phyloP scores from a whole-genome alignment of 2,113 vertebrate species.

The Numenius arquata region DNA sequence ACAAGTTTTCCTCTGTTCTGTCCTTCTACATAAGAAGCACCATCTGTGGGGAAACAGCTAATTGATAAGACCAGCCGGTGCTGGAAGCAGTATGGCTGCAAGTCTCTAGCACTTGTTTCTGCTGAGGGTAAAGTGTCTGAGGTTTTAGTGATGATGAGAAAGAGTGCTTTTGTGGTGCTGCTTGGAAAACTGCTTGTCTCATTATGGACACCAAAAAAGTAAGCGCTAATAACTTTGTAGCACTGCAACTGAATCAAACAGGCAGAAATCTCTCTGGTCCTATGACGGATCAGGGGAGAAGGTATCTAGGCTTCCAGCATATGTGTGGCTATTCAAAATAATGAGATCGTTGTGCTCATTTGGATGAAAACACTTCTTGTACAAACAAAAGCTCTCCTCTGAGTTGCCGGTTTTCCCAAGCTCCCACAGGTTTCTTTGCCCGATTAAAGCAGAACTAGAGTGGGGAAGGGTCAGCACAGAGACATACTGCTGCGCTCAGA shows the following conservation, averaged over 20 bases:
- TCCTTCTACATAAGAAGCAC: background rate
- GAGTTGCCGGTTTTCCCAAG: background rate
- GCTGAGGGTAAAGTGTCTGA: background rate
- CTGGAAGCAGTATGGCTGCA: background rate
- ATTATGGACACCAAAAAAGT: background rate
- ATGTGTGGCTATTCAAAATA: background rate
- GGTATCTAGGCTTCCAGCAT: background rate
- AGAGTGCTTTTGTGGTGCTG: background rate
- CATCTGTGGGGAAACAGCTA: slow-evolving; percentile 24
- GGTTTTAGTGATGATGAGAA: background rate
- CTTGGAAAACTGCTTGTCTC: background rate
- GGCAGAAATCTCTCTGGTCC: background rate
- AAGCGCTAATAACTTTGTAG: background rate
- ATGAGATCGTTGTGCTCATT: background rate
- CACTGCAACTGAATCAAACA: background rate
- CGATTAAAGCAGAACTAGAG: background rate
- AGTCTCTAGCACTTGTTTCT: background rate
- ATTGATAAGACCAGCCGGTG: background rate
- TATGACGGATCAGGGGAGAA: background rate
- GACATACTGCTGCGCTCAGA: background rate
- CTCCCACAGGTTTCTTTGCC: background rate
- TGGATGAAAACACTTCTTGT: background rate
- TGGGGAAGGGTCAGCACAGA: background rate
- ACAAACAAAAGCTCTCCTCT: background rate
- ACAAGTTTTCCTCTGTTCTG: background rate